Evolutionary conservation across 2,888 invertebrate genomes (phyloP).

Genomic region (Copidosoma aretas): DNA sequence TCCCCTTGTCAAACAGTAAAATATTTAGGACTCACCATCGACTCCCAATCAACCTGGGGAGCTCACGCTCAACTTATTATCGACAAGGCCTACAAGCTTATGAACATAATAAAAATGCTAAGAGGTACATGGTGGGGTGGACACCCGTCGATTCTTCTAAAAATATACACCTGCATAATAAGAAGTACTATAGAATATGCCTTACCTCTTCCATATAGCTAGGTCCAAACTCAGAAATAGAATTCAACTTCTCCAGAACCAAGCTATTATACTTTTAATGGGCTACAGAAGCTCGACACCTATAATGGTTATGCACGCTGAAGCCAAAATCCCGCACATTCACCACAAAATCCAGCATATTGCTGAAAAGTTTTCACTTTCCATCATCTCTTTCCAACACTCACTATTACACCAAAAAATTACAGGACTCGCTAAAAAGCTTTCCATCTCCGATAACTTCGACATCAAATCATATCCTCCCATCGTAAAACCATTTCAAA

Average conservation of each 20-base stretch:
- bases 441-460: too few relatives aligned
- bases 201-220: not conserved
- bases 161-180: not conserved
- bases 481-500: too few relatives aligned
- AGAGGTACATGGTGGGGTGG: constrained; percentile 17
- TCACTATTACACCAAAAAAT: too few relatives aligned
- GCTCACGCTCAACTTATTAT: not conserved
- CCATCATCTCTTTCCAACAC: too few relatives aligned
- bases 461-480: too few relatives aligned
- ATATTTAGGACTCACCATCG: too few relatives aligned
- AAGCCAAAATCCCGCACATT: not conserved
- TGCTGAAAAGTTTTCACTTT: not conserved
- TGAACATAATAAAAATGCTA: not conserved
- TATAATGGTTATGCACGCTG: not conserved
- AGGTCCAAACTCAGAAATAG: not conserved
- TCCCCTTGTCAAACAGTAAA: too few relatives aligned
- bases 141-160: not conserved
- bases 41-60: too few relatives aligned
- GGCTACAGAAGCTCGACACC: constrained; percentile 5
- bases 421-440: too few relatives aligned
- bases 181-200: constrained; percentile 12
- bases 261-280: not conserved
- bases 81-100: not conserved
- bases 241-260: constrained; percentile 3
- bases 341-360: not conserved